Evolutionary conservation across 2,113 vertebrate genomes (phyloP).

Genomic region (Menura novaehollandiae): DNA sequence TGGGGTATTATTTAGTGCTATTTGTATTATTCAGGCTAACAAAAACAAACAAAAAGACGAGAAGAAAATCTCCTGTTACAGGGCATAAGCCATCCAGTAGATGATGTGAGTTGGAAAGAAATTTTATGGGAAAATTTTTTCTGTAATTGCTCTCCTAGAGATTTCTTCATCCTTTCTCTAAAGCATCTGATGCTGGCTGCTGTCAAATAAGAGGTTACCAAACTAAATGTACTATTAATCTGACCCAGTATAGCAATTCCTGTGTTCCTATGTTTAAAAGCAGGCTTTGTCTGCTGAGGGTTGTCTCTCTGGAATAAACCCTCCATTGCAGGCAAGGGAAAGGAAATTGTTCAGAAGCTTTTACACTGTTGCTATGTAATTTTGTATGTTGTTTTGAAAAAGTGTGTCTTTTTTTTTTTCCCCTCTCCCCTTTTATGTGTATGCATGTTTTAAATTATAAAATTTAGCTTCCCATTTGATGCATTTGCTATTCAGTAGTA

Average conservation of each 20-base stretch:
- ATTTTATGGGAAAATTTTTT: slow-evolving; percentile 57
- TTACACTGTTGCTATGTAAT: slow-evolving; percentile 31
- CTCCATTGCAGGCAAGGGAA: neutral
- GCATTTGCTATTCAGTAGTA: neutral
- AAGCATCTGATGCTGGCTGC: slow-evolving; percentile 47
- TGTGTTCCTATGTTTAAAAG: slow-evolving; percentile 38
- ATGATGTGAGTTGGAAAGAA: slow-evolving; percentile 34
- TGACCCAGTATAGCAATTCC: slow-evolving; percentile 42
- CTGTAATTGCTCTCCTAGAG: slow-evolving; percentile 48
- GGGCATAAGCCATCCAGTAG: slow-evolving; percentile 8
- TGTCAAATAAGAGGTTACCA: slow-evolving; percentile 53
- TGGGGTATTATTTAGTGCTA: slow-evolving; percentile 19
- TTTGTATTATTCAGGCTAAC: slow-evolving; percentile 23
- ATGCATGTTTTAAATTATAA: neutral
- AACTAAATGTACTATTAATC: slow-evolving; percentile 56
- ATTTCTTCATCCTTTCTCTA: slow-evolving; percentile 50
- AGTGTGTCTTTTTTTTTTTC: neutral
- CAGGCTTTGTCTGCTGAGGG: slow-evolving; percentile 25
- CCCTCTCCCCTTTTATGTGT: neutral
- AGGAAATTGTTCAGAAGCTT: slow-evolving; percentile 40
- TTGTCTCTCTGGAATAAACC: slow-evolving; percentile 39
- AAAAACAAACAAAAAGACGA: slow-evolving; percentile 10
- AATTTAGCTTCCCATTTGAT: neutral
- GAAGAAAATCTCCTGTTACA: slow-evolving; percentile 19
- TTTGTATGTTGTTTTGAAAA: slow-evolving; percentile 23